Evolutionary conservation across 2,797 vertebrate species (phyloP), one percentile per base, ranked within the genome.

Genomic region (Gambelia wislizenii): DNA sequence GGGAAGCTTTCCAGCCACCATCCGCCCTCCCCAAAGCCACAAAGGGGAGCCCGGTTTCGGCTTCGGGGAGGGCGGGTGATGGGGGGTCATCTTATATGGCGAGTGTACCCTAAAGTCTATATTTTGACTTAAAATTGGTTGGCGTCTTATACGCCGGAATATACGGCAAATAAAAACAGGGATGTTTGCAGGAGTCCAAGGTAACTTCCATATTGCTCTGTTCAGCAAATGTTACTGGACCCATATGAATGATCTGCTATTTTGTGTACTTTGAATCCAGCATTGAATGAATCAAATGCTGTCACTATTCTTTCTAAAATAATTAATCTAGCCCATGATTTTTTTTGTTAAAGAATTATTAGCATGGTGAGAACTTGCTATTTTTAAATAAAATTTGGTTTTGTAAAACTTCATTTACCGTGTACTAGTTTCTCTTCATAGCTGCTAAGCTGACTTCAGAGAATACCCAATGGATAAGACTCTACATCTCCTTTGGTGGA

Each of bases 281-380:
- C 42, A 30, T 59, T 79, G 47, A 47, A 36, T 70, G 30, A 6
- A 13, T 59, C n/a, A n/a, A n/a, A n/a, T n/a, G n/a, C n/a, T 18
- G 42, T 18, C 86, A 0, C 14, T 72, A 72, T 52, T 47, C 4
- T 0, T 0, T 0, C 7, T 86, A 30, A 64, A 92, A 77, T 47
- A 25, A 33, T 5, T 39, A 22, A 77, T 89, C 69, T 33, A 82
- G 82, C 82, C 64, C 2, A 0, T 84, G 77, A 90, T 77, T 74
- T 3, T n/a, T 86, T 77, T 78, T 70, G 52, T 52, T 88, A 36
- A 52, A 30, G 80, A 76, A 83, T 52, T 10, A 59, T 91, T 42
- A 92, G 47, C 70, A 70, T 85, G 33, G 13, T 82, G 16, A 81
- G 52, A 72, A 76, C 8, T 14, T 18, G 18, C 25, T 56, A 12